phyloP scores from a whole-genome alignment of 2,113 vertebrate genomes.

The Numenius arquata region DNA sequence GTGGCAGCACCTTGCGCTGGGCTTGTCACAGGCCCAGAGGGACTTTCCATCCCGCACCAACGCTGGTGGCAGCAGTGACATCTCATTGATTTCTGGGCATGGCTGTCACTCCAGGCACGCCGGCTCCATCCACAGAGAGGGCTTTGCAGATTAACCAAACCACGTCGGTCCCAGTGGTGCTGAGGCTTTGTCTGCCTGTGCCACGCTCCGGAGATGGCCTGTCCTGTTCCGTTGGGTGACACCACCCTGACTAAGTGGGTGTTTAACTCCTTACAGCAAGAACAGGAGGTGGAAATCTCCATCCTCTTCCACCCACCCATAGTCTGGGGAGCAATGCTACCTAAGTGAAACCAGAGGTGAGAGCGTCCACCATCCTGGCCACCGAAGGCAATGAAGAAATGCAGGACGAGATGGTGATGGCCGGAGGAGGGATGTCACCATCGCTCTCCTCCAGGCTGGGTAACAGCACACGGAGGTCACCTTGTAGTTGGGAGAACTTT shows the following conservation, averaged over 20 bases:
- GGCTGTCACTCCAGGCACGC: background rate
- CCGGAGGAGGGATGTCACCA: background rate
- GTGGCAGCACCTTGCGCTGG: background rate
- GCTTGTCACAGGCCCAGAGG: background rate
- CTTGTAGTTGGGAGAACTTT: background rate
- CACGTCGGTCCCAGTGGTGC: background rate
- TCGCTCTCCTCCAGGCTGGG: background rate
- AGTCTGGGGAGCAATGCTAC: background rate
- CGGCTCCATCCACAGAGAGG: background rate
- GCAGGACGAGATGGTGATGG: background rate
- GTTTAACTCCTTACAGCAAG: background rate
- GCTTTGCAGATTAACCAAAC: background rate
- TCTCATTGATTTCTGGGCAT: background rate
- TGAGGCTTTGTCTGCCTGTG: background rate
- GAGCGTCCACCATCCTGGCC: background rate
- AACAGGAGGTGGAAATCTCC: background rate
- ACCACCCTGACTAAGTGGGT: fast-evolving
- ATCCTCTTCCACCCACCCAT: fast-evolving
- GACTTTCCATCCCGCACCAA: background rate
- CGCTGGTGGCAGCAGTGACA: background rate
- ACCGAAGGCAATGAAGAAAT: fast-evolving
- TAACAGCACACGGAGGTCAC: fast-evolving
- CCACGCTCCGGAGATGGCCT: fast-evolving
- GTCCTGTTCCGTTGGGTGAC: fast-evolving
- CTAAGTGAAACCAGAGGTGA: background rate